Evolutionary conservation across 2,113 vertebrate genomes (phyloP).

Genomic region (Brachirus orientalis): DNA sequence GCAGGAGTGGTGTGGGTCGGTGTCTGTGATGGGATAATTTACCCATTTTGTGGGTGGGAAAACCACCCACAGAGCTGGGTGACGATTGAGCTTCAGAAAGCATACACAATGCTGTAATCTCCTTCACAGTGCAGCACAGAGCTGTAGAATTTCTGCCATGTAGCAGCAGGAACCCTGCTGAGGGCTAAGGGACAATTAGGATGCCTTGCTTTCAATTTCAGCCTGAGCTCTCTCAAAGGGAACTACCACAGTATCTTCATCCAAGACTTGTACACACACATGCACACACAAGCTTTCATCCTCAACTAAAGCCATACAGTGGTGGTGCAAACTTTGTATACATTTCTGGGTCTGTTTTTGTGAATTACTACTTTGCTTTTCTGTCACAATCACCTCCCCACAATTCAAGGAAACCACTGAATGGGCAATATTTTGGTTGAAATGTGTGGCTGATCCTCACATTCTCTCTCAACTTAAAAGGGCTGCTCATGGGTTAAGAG

Average conservation of each 20-base stretch:
- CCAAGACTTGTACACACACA: neutral
- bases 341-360: no score
- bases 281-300: slow-evolving; percentile 3
- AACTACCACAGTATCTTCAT: slow-evolving; percentile 21
- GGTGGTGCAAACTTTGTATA: slow-evolving; percentile 14
- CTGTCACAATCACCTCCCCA: slow-evolving; percentile 40
- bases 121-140: slow-evolving; percentile 10
- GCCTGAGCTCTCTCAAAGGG: slow-evolving; percentile 26
- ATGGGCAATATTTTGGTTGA: slow-evolving; percentile 6
- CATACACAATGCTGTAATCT: slow-evolving; percentile 58
- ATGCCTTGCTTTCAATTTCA: slow-evolving; percentile 62
- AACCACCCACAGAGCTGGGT: slow-evolving; percentile 56
- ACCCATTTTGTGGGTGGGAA: slow-evolving; percentile 72
- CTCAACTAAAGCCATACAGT: slow-evolving; percentile 19
- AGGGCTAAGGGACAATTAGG: slow-evolving; percentile 64
- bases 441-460: neutral
- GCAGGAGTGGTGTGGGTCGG: slow-evolving; percentile 47
- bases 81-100: slow-evolving; percentile 56
- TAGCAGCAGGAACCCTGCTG: slow-evolving; percentile 56
- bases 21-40: slow-evolving; percentile 67
- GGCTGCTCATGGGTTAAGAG: no score
- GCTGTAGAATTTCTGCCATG: slow-evolving; percentile 49
- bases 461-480: no score
- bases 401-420: slow-evolving; percentile 4
- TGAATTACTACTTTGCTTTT: slow-evolving; percentile 1